phyloP scores from a whole-genome alignment of 2,888 invertebrate genomes.

The Coelinius sp. region DNA sequence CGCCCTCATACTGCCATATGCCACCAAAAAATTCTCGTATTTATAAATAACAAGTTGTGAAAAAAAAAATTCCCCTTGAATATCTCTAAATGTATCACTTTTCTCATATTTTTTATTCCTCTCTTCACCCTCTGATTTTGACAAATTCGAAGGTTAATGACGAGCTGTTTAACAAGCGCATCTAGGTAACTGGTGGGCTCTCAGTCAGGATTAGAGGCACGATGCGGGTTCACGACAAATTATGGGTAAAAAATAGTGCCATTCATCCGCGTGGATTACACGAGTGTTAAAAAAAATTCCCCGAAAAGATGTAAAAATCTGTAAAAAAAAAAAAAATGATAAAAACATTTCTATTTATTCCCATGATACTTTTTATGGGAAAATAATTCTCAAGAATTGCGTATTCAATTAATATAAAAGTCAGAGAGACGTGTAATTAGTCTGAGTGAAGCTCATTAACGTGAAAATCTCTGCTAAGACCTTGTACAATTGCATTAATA shows the following conservation, averaged over 20 bases:
- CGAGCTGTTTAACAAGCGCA: slow-evolving; percentile 44
- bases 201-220: slow-evolving; percentile 38
- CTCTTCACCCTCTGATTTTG: slow-evolving; percentile 14
- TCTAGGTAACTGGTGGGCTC: slow-evolving; percentile 25
- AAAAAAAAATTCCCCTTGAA: not conserved
- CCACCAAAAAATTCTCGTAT: not conserved
- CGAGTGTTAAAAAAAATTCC: slow-evolving; percentile 43
- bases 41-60: not conserved
- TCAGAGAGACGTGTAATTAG: slow-evolving; percentile 2
- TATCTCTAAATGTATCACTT: too few species aligned
- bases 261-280: slow-evolving; percentile 49
- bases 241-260: slow-evolving; percentile 33
- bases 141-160: slow-evolving; percentile 32
- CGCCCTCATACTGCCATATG: not conserved
- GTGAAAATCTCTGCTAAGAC: not conserved
- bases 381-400: not conserved
- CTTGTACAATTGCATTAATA: slow-evolving; percentile 10
- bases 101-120: slow-evolving; percentile 25
- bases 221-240: slow-evolving; percentile 34
- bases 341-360: not conserved
- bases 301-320: too few species aligned
- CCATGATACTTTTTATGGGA: not conserved
- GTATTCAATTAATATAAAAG: slow-evolving; percentile 11
- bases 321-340: not conserved
- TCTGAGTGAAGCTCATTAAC: not conserved